These are phyloP conservation scores for Drosophila meridionalis DNA, from an alignment of 2,888 invertebrate genomes.

Conservation along the genomic window DNA sequence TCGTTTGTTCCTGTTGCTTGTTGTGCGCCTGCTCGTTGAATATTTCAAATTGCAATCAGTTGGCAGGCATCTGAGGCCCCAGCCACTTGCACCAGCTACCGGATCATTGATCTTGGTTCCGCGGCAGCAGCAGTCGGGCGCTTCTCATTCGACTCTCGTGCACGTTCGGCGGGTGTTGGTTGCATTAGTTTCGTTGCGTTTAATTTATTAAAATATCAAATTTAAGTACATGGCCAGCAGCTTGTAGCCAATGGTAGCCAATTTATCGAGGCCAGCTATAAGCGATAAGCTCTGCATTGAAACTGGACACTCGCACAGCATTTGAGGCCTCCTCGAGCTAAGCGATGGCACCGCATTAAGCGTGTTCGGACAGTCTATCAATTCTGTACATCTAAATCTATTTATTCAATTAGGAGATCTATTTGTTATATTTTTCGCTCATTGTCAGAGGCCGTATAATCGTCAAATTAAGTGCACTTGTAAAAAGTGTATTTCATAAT, in stretches of 20 bases:
- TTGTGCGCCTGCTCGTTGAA: slow-evolving; percentile 69
- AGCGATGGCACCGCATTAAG: neutral
- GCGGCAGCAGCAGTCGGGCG: slow-evolving; percentile 8
- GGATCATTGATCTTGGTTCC: slow-evolving; percentile 39
- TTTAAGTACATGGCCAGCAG: slow-evolving; percentile 59
- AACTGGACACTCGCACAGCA: slow-evolving; percentile 47
- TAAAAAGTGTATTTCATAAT: slow-evolving; percentile 71
- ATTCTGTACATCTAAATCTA: neutral
- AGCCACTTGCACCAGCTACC: slow-evolving; percentile 46
- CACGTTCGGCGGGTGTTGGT: slow-evolving; percentile 42
- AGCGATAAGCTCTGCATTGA: slow-evolving; percentile 45
- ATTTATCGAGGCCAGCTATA: slow-evolving; percentile 45
- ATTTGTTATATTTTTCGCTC: slow-evolving; percentile 4
- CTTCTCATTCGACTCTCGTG: neutral
- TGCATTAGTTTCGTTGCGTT: slow-evolving; percentile 58
- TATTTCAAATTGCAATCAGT: slow-evolving; percentile 81
- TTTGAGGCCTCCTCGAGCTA: neutral
- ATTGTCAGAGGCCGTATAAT: slow-evolving; percentile 42
- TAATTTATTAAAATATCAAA: slow-evolving; percentile 80
- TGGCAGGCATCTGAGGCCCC: slow-evolving; percentile 70
- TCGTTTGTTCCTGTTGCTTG: slow-evolving; percentile 70
- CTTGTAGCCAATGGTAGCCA: slow-evolving; percentile 28
- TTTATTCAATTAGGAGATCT: slow-evolving; percentile 7
- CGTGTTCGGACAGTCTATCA: neutral
- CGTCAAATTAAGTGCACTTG: slow-evolving; percentile 69